Percentiles rank a stretch among this genome's conserved stretches.
Evolutionary conservation across 2,888 invertebrate species (phyloP).

Genomic region (Troides oblongomaculatus): DNA sequence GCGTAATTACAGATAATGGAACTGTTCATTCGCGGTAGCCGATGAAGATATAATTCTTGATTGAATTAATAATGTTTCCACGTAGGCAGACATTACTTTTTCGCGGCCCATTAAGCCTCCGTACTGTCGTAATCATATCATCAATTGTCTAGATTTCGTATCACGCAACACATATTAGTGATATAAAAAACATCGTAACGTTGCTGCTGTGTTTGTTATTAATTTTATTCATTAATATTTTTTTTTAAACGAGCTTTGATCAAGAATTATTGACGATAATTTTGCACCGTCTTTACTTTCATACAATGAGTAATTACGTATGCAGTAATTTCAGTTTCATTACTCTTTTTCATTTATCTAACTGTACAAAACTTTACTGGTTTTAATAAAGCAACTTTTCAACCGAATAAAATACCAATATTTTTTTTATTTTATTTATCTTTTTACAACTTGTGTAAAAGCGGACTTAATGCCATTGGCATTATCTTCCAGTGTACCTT

Average conservation of each 20-base stretch:
- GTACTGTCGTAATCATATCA: constrained; percentile 15
- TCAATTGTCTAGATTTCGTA: constrained; percentile 41
- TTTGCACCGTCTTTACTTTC: constrained; percentile 10
- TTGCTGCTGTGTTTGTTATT: constrained; percentile 25
- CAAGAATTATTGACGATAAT: constrained; percentile 4
- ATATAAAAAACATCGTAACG: constrained; percentile 39
- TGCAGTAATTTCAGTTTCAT: background rate
- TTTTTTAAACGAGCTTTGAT: constrained; percentile 1
- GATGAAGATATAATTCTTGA: constrained; percentile 69
- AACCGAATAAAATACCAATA: too few relatives aligned
- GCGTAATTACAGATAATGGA: constrained; percentile 65
- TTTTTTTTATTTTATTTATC: too few relatives aligned
- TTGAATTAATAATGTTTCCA: constrained; percentile 58
- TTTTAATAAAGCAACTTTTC: too few relatives aligned
- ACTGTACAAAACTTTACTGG: too few relatives aligned
- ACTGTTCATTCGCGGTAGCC: constrained; percentile 51
- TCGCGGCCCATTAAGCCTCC: constrained; percentile 34
- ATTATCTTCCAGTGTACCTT: too few relatives aligned
- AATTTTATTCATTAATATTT: constrained; percentile 15
- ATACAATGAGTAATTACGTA: background rate
- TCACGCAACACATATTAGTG: constrained; percentile 40
- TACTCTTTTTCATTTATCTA: background rate
- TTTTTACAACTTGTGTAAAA: too few relatives aligned
- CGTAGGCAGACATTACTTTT: constrained; percentile 54
- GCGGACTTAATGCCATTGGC: too few relatives aligned